Evolutionary conservation across 2,113 vertebrate genomes (phyloP), one percentile per base, ranked within the genome.

Genomic region (Tragulus kanchil): DNA sequence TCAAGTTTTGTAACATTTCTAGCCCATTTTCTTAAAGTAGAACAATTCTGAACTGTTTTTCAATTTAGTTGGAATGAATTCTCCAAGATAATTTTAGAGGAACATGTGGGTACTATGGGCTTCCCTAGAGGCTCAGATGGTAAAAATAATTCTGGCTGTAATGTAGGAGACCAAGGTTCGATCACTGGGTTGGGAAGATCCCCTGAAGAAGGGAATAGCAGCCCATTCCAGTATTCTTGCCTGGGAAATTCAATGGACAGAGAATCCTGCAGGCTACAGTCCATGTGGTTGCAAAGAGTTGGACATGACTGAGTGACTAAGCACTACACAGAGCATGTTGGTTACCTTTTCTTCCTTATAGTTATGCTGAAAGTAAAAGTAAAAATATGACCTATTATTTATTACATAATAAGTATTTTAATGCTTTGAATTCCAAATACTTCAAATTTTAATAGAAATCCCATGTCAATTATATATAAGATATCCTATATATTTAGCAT

Each of bases 371-470:
- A 90, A 79, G 25, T n/a, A 48, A 91, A 83, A 88, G 69, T 78
- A 77, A 77, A 90, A 90, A 78, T 23, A 13, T 36, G 50, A 61
- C 1, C 8, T 71, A 3, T 36, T 82, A 4, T 79, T 56, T 52
- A 64, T 65, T 86, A 82, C n/a, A 45, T 88, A 50, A 54, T 69
- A 25, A 42, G 42, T 65, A 4, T 25, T 48, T 92, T 77, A 92
- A 31, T 50, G 21, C 3, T 62, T 88, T 81, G 11, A 71, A 85
- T 7, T 4, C 26, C 85, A 58, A 26, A 71, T 88, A 84, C 4
- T 36, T 95, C n/a, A 84, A n/a, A n/a, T 58, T 86, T 86, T 86
- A 94, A 69, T 12, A 67, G 26, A 93, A 77, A 59, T 78, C 36
- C 11, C 28, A 1, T 81, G 48, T 90, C 4, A 48, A 58, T 11